Evolutionary conservation across 2,797 vertebrate species (phyloP), one percentile per base, ranked within the genome.

Genomic region (Coregonus suidteri): DNA sequence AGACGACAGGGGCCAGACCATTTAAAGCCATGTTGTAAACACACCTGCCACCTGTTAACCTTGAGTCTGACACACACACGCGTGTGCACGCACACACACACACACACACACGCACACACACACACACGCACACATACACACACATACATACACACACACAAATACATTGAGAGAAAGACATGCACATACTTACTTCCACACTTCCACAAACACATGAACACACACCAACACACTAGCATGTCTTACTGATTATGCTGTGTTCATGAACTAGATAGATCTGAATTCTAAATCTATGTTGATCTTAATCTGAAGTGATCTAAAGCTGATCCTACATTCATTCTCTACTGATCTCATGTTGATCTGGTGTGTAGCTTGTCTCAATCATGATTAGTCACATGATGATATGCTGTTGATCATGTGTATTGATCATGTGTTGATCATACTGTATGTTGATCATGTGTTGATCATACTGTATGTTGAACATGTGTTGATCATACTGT

Each of bases 21-120:
- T 67, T 70, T 77, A 65, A 71, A 51, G 37, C 37, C 18, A 70
- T 41, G 73, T 72, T 52, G 31, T 56, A 51, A 31, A 68, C 64
- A 76, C 81, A 86, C 82, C 84, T 88, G 87, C 82, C 84, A 87
- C 85, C 83, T 89, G 84, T 75, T 91, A 84, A 83, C 73, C 79
- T 77, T 85, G 15, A 89, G 31, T 62, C n/a, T 20, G n/a, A 25
- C 35, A 62, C 20, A 25, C 59, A 20, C 18, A 72, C n/a, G 2
- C 5, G 9, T 4, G 18, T 18, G 14, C 9, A 3, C 67, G 51
- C 15, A 4, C 53, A 41, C 34, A 16, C 25, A 41, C 51, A 73
- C 20, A 53, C 2, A 11, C 3, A 3, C 31, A 34, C 31, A 34
- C 31, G 3, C 3, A 3, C 31, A 34, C 52, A 9, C 11, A 41